Evolutionary conservation across 2,113 vertebrate species (phyloP).

Genomic region (Lepisosteus osseus): DNA sequence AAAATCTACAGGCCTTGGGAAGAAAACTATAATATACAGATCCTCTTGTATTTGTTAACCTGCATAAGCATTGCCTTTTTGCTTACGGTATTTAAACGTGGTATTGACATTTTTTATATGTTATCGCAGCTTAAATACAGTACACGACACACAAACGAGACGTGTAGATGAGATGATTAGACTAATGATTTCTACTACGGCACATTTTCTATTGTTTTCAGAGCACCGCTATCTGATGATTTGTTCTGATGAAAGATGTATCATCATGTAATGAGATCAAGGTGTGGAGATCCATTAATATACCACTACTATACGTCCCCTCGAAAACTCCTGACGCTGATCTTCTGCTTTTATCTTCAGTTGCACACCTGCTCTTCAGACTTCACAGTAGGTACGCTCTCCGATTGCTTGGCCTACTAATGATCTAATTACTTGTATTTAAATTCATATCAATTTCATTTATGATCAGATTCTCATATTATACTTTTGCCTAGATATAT

Average conservation of each 20-base stretch:
- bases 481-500: too few species aligned
- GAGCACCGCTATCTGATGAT: constrained; percentile 32
- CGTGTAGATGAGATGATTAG: too few species aligned
- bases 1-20: constrained; percentile 14
- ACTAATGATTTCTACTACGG: too few species aligned
- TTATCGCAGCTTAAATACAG: too few species aligned
- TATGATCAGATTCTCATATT: too few species aligned
- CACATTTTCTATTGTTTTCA: constrained; percentile 22
- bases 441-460: too few species aligned
- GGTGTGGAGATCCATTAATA: constrained; percentile 29
- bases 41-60: too few species aligned
- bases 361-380: constrained; percentile 33
- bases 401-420: not conserved
- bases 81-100: too few species aligned
- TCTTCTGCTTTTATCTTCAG: constrained; percentile 29
- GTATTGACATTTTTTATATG: too few species aligned
- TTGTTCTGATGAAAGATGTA: constrained; percentile 39
- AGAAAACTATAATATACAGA: not conserved
- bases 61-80: not conserved
- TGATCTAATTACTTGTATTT: too few species aligned
- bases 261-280: constrained; percentile 39
- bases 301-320: constrained; percentile 26
- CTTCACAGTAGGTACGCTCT: constrained; percentile 36
- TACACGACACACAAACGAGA: too few species aligned
- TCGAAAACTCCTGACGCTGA: constrained; percentile 29